A percentile compares a stretch with the other conserved stretches of the same genome.
phyloP scores from a whole-genome alignment of 2,113 vertebrate species.

The Apaloderma vittatum region DNA sequence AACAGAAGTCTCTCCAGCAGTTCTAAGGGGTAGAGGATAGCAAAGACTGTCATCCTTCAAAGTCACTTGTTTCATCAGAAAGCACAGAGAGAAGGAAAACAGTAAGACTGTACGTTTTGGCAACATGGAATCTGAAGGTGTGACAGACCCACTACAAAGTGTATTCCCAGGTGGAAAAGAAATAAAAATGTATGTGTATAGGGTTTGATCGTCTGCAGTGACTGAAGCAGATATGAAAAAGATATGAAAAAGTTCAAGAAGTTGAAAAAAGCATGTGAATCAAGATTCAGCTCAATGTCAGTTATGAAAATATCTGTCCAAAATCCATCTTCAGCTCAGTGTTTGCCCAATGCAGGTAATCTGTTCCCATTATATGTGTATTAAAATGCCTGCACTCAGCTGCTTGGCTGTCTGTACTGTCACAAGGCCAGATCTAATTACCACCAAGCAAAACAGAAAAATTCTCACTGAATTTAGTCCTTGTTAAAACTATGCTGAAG shows the following conservation, averaged over 20 bases:
- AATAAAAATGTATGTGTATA: background rate
- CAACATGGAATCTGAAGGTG: background rate
- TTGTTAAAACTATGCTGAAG: background rate
- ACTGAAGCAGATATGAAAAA: background rate
- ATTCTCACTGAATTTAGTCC: background rate
- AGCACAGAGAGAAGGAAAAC: background rate
- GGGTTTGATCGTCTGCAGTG: background rate
- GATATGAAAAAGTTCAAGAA: background rate
- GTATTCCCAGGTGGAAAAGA: background rate
- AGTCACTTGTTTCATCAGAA: background rate
- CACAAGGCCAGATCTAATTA: background rate
- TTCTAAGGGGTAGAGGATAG: background rate
- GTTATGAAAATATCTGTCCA: background rate
- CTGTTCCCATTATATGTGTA: background rate
- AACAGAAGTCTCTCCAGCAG: background rate
- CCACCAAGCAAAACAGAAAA: background rate
- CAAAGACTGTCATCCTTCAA: background rate
- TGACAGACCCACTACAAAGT: background rate
- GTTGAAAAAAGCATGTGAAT: background rate
- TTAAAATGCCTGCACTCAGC: background rate
- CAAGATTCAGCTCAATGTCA: background rate
- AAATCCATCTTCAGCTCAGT: background rate
- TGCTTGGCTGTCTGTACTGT: background rate
- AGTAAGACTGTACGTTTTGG: background rate
- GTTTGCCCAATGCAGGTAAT: background rate